phyloP scores from a whole-genome alignment of 2,797 vertebrate species.

The Gobionotothen gibberifrons region DNA sequence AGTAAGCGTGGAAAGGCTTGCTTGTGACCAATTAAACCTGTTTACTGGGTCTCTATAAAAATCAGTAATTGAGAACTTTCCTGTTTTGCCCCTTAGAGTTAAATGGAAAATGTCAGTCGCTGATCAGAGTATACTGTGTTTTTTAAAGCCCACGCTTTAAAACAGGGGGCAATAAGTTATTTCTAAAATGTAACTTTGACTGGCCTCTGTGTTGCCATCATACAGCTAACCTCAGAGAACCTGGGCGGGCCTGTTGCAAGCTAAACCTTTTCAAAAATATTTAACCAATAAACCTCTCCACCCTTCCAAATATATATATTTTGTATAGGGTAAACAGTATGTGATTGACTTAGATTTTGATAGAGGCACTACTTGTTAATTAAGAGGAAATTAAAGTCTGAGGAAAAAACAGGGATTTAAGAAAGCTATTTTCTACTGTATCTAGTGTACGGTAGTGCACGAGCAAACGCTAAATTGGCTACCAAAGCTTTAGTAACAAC shows the following conservation, averaged over 20 bases:
- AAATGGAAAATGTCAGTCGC: constrained; percentile 64
- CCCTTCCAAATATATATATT: constrained; percentile 28
- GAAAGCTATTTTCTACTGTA: constrained; percentile 10
- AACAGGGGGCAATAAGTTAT: constrained; percentile 50
- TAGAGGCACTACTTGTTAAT: constrained; percentile 25
- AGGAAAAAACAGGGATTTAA: constrained; percentile 23
- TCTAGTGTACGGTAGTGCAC: neutral
- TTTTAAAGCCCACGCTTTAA: constrained; percentile 51
- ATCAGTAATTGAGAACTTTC: constrained; percentile 32
- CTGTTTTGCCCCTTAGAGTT: constrained; percentile 53
- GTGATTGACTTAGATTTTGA: constrained; percentile 13
- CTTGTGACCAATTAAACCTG: constrained; percentile 24
- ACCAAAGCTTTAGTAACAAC: neutral
- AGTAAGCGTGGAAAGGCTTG: neutral
- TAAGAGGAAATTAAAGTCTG: constrained; percentile 20
- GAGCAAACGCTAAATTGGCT: neutral
- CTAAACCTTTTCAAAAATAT: constrained; percentile 64
- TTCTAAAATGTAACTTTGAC: constrained; percentile 52
- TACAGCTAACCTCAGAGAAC: constrained; percentile 31
- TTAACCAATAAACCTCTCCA: constrained; percentile 56
- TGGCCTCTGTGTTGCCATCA: constrained; percentile 44
- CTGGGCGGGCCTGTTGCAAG: constrained; percentile 49
- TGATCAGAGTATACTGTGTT: constrained; percentile 58
- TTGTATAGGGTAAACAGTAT: constrained; percentile 24
- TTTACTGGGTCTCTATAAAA: constrained; percentile 27